Percentiles rank a stretch among this genome's conserved stretches.
Conservation (phyloP, 2,113 vertebrate species). For the Hypocryptadius cinnamomeus region DNA sequence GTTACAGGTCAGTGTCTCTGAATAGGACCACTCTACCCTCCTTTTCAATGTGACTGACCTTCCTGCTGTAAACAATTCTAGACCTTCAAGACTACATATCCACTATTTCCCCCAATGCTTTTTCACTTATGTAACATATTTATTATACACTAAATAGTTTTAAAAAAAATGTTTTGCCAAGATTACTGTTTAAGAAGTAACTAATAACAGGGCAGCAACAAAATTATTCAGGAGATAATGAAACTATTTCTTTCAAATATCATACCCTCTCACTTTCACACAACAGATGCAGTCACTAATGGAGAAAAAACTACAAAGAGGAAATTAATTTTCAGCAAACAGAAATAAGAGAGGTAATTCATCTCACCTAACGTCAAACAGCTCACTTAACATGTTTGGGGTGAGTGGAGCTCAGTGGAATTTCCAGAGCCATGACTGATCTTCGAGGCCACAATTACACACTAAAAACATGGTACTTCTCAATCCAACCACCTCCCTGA, state of each 20-base stretch:
- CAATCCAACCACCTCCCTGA: neutral
- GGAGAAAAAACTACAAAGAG: neutral
- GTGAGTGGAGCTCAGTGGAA: neutral
- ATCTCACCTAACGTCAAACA: neutral
- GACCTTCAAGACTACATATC: neutral
- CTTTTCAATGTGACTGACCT: neutral
- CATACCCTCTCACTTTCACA: neutral
- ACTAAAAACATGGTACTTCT: neutral
- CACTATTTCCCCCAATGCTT: neutral
- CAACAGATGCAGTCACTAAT: neutral
- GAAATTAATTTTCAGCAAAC: neutral
- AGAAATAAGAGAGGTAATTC: neutral
- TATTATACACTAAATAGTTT: neutral
- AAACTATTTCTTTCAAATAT: neutral
- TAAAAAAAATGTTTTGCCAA: neutral
- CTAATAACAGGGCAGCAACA: neutral
- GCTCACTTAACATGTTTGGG: neutral
- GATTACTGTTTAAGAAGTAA: neutral
- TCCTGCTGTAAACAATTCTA: neutral
- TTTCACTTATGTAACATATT: neutral
- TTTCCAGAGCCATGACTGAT: neutral
- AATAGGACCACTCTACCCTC: neutral
- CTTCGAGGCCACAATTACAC: neutral
- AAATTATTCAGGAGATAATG: neutral
- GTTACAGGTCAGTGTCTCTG: neutral